Conservation (phyloP, 2,797 vertebrate species). For the Acrocephalus scirpaceus region DNA sequence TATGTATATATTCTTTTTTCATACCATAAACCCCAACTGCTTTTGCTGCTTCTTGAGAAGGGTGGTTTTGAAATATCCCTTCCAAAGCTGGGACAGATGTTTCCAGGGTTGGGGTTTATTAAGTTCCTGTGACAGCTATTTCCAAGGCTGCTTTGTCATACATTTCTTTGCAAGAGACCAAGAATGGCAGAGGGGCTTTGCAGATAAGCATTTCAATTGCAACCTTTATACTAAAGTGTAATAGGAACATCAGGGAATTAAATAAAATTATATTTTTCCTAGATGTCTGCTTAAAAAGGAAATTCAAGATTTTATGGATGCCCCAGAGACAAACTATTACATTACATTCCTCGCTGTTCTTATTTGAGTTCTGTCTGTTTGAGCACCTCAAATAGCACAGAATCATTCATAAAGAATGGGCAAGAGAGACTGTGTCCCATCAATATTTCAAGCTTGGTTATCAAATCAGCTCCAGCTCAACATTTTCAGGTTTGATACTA, state of each 20-base stretch:
- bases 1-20: fast-evolving
- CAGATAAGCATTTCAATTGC: conserved; percentile 14
- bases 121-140: conserved; percentile 20
- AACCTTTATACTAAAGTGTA: conserved; percentile 17
- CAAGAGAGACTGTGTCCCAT: conserved; percentile 53
- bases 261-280: conserved; percentile 45
- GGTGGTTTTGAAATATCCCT: neutral
- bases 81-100: neutral
- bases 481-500: conserved; percentile 31
- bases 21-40: neutral
- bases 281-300: conserved; percentile 62
- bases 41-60: neutral
- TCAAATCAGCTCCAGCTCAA: conserved; percentile 48
- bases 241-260: conserved; percentile 26
- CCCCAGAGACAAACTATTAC: conserved; percentile 64
- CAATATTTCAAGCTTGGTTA: conserved; percentile 71
- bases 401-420: conserved; percentile 59
- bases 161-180: conserved; percentile 1
- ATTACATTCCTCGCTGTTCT: neutral
- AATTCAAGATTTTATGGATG: conserved; percentile 54
- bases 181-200: conserved; percentile 15
- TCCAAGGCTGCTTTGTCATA: conserved; percentile 19
- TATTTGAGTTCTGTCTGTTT: conserved; percentile 64
- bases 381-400: conserved; percentile 54
- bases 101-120: neutral